Evolutionary conservation across 2,797 vertebrate genomes (phyloP), one percentile per base, ranked within the genome.

Genomic region (Vireo griseus): DNA sequence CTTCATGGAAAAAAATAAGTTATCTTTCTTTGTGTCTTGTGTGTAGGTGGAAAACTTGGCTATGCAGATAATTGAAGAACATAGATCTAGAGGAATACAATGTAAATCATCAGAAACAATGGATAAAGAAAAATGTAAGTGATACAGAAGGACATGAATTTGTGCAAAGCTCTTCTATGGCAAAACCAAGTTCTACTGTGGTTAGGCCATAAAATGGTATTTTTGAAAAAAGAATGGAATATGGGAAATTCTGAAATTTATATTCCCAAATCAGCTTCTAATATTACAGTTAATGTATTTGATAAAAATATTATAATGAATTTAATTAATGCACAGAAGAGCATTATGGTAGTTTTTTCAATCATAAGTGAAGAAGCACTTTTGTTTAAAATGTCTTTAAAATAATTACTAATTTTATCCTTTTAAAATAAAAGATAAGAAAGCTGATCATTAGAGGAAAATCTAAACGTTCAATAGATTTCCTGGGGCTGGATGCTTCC

Each of bases 31-130:
- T 90, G 35, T 94, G 62, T 82, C 48, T 94, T 95, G 7, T 76
- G 8, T 88, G 45, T 94, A 98, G 98, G 91, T 88, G 13, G 79
- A 97, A 95, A 92, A 96, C 58, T 44, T 62, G 55, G 71, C 79
- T 82, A 58, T 74, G 10, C 76, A 87, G 72, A 24, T 57, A 92
- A 59, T 57, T 50, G 96, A 96, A 88, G 97, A 95, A 40, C 62
- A 52, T 28, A 80, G 6, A 63, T 84, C 75, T 48, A 58, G 35
- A 80, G 85, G 25, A 84, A 33, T 40, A 31, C 75, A 84, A 2
- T 57, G 37, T 77, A 92, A 92, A 83, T 85, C 88, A 94, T 84
- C 87, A 39, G 92, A 57, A 94, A 13, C 44, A 69, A 6, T 5
- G 9, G 55, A 24, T 71, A 63, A 94, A 80, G 84, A 93, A 89